Percentiles rank a stretch among this genome's conserved stretches.
Evolutionary conservation across 2,797 vertebrate species (phyloP).

Genomic region (Buphagus erythrorhynchus): DNA sequence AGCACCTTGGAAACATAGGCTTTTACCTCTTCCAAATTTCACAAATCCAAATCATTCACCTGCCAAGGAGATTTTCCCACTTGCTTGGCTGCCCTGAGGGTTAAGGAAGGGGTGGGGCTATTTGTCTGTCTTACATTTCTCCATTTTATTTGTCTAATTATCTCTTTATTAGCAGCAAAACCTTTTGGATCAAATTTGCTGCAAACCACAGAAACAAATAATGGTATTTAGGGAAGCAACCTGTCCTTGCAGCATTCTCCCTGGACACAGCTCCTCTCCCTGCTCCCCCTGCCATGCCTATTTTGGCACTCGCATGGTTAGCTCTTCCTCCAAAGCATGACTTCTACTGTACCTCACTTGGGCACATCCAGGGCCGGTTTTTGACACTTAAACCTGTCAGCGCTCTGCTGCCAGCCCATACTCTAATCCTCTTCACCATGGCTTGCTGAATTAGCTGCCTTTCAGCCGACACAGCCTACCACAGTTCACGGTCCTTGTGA

Average conservation of each 20-base stretch:
- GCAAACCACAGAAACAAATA: neutral
- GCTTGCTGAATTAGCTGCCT: neutral
- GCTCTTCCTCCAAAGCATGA: neutral
- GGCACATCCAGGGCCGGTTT: slow-evolving; percentile 7
- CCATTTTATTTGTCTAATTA: neutral
- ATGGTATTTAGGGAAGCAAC: neutral
- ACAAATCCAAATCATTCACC: neutral
- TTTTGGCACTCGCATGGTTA: neutral
- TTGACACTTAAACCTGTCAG: neutral
- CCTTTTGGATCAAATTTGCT: neutral
- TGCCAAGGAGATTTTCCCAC: neutral
- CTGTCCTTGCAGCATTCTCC: neutral
- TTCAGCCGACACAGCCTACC: neutral
- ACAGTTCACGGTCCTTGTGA: neutral
- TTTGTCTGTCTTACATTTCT: neutral
- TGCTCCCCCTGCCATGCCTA: neutral
- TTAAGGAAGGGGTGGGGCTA: neutral
- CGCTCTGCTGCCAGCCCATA: neutral
- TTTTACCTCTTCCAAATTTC: neutral
- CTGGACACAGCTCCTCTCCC: neutral
- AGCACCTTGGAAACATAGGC: neutral
- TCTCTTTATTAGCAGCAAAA: neutral
- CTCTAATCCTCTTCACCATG: neutral
- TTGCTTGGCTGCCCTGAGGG: neutral
- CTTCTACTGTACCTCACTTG: neutral